These are phyloP conservation scores for Osedax fenrisi DNA, from an alignment of 2,888 invertebrate genomes.

Conservation along the genomic window DNA sequence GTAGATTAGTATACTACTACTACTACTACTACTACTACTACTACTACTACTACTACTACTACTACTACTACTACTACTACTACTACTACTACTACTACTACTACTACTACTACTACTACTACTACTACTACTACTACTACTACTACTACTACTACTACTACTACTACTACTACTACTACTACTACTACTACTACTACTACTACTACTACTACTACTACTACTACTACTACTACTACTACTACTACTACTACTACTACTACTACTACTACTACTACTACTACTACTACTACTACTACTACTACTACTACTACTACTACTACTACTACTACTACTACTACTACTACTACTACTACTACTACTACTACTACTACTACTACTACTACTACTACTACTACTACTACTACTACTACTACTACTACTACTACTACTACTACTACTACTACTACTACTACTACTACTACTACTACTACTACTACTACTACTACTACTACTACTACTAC, in stretches of 20 bases:
- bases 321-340: neutral
- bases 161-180: neutral
- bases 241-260: neutral
- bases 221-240: neutral
- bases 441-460: neutral
- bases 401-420: neutral
- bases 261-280: neutral
- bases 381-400: neutral
- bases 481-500: slow-evolving; percentile 1
- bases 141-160: neutral
- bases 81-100: neutral
- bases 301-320: neutral
- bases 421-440: neutral
- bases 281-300: neutral
- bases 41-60: slow-evolving; percentile 8
- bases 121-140: neutral
- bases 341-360: neutral
- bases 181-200: neutral
- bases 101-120: neutral
- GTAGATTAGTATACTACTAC: too few species aligned
- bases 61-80: slow-evolving; percentile 8
- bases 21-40: slow-evolving; percentile 10
- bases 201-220: neutral
- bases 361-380: neutral
- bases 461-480: neutral